A percentile compares a stretch with the other conserved stretches of the same genome.
Evolutionary conservation across 2,113 vertebrate species (phyloP).

Genomic region (Megaceryle maxima): DNA sequence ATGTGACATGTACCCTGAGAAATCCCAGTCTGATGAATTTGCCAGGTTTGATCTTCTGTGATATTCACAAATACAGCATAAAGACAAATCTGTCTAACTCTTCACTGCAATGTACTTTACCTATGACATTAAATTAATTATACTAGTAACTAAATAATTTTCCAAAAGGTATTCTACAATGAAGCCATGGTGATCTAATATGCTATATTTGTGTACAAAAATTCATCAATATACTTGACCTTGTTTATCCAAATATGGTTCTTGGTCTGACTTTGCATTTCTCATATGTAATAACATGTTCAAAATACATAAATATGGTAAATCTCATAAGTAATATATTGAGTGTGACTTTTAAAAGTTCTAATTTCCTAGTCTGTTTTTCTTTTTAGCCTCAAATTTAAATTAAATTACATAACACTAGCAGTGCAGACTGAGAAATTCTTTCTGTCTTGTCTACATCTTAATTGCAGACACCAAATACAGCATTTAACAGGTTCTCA

Average conservation of each 20-base stretch:
- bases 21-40: background rate
- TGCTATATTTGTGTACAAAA: background rate
- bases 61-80: background rate
- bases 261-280: background rate
- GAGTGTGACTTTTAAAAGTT: background rate
- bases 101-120: background rate
- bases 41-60: background rate
- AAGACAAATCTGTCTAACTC: background rate
- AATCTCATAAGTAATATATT: background rate
- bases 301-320: background rate
- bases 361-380: background rate
- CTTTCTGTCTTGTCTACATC: background rate
- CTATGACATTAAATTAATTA: accelerated
- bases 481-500: background rate
- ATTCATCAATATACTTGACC: background rate
- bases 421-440: background rate
- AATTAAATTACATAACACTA: background rate
- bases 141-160: background rate
- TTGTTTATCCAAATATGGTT: background rate
- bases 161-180: background rate
- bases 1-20: background rate
- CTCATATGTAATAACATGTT: background rate
- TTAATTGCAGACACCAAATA: background rate
- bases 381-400: background rate
- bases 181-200: background rate